Percentiles rank a stretch among this genome's conserved stretches.
Conservation (phyloP, 2,797 vertebrate species). For the Sebastes goodei region DNA sequence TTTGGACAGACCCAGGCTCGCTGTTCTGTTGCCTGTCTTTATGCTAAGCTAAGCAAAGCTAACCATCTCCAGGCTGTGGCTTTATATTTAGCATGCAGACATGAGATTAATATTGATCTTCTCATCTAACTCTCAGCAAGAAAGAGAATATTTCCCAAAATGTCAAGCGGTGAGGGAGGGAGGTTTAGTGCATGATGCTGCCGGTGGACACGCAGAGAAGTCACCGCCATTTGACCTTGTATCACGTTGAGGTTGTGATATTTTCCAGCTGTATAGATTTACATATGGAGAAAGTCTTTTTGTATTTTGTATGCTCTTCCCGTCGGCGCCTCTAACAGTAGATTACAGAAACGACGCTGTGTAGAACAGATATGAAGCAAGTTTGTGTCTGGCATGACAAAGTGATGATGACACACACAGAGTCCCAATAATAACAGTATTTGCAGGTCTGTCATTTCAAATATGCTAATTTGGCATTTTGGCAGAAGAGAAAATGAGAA, state of each 20-base stretch:
- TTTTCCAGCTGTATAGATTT: slow-evolving; percentile 21
- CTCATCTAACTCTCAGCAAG: not conserved
- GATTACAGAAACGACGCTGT: slow-evolving; percentile 10
- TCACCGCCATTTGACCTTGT: slow-evolving; percentile 17
- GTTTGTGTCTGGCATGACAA: slow-evolving; percentile 6
- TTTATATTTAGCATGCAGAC: not conserved
- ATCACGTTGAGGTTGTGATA: not conserved
- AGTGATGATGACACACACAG: slow-evolving; percentile 24
- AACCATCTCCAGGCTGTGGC: not conserved
- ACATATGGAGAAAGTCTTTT: slow-evolving; percentile 4
- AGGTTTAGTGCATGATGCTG: not conserved
- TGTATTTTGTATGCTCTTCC: not conserved
- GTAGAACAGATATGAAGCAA: not conserved
- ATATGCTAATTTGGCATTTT: slow-evolving; percentile 79
- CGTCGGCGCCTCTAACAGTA: slow-evolving; percentile 25
- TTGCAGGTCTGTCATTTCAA: slow-evolving; percentile 45
- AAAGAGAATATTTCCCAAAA: not conserved
- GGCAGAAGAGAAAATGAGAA: slow-evolving; percentile 38
- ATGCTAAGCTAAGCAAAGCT: not conserved
- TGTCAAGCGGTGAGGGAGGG: not conserved
- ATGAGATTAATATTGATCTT: not conserved
- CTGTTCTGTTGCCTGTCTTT: not conserved
- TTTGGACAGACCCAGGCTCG: too few relatives aligned
- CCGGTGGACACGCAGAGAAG: not conserved
- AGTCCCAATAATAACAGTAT: slow-evolving; percentile 35